Base-by-base conservation (phyloP, 92 coral and sea anemone genomes). In the Porites lobata region DNA sequence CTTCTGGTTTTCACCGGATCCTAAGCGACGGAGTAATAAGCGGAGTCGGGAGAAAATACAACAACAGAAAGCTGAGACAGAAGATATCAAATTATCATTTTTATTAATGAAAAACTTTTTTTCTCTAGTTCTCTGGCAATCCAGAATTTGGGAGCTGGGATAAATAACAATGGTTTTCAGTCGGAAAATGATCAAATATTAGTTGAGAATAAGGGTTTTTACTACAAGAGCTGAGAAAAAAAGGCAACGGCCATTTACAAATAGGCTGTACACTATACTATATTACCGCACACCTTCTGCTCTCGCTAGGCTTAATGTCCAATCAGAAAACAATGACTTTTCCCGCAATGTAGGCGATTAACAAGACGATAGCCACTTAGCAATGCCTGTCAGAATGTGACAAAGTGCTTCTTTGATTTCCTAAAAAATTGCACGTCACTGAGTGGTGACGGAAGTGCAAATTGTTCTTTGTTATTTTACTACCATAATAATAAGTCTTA, bases 71-170 rank as follows among this genome's bases (percentile, higher is more conserved):
- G 15, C 61, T 9, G 61, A 56, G 61, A 9, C 61, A 56, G 12
- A 14, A 56, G 61, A 56, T 56, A 56, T 14, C 61, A 10, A 56
- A 56, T 56, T 56, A 14, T 56, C 11, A 56, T 56, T 17, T 74
- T 77, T 69, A 73, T 84, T 84, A 84, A 84, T 84, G 79, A 73
- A 82, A 82, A 84, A 38, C 5, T 38, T 38, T 72, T 72, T 84
- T 22, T 57, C 54, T 61, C 78, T 58, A 72, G 80, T 52, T 84
- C 87, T 74, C 80, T 62, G 50, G 72, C 12, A 65, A 84, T 83
- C 63, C 79, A 74, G 74, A 72, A 50, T 47, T 62, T 38, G 74
- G 80, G 74, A 50, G 77, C 7, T 18, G 72, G 29, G 87, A 84
- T 84, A 84, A 84, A 84, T 84, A 84, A 62, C 76, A 81, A 75